Evolutionary conservation across 2,888 invertebrate species (phyloP), one percentile per base, ranked within the genome.

Genomic region (Dicyrtomina minuta): DNA sequence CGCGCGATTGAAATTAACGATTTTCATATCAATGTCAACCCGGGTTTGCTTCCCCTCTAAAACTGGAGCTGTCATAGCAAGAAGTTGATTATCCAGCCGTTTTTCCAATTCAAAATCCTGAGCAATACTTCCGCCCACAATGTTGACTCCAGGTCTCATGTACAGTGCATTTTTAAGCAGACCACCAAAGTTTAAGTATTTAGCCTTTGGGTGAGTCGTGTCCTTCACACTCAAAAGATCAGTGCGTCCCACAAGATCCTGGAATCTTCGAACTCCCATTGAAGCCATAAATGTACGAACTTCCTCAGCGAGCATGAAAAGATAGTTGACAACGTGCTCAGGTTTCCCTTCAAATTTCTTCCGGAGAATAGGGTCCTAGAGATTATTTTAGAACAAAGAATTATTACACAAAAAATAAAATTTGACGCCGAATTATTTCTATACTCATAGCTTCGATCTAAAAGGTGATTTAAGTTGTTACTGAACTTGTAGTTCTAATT

Each of bases 241-340:
- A 0, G 95, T 95, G 66, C 94, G 89, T 0, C 96, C 96, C 78
- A 99, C 89, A 66, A 97, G 84, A 78, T 97, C 95, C 81, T 93
- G 92, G 86, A 94, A 91, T 74, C 87, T 88, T 15, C 90, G 85
- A 51, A 97, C 89, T 4, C 99, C 98, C 73, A 99, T 84, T 65
- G 88, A 88, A 0, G 97, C 93, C 93, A 99, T 95, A 80, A 91
- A 89, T 70, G 87, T 84, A 58, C 99, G 90, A 81, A 93, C 92
- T 87, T 99, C 99, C 83, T 99, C 99, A 39, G 98, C 99, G 69
- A 99, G 83, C 89, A 97, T 91, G 83, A 99, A 98, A 80, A 99
- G 87, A 81, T 93, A 99, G 84, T 99, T 99, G 80, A 99, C 87
- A 46, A 99, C 95, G 81, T 99, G 92, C 81, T 99, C 98, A 0